Evolutionary conservation across 2,797 vertebrate species (phyloP).

Genomic region (Zenarchopterus dispar): DNA sequence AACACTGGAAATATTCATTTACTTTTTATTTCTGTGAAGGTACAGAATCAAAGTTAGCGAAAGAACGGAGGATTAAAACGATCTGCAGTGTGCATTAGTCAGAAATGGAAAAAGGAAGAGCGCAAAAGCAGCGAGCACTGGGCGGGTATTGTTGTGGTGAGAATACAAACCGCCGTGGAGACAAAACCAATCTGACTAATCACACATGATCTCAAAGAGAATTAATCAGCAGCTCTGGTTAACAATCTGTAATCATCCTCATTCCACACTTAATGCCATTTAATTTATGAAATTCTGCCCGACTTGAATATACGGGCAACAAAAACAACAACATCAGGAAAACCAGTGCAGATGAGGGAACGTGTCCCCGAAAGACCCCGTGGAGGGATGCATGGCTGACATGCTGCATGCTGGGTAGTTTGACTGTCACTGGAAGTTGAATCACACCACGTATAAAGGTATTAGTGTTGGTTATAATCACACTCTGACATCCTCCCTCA

Average conservation of each 20-base stretch:
- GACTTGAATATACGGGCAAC: conserved; percentile 10
- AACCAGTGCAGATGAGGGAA: conserved; percentile 1
- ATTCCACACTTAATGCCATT: conserved; percentile 39
- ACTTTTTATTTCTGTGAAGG: conserved; percentile 40
- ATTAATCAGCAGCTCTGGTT: conserved; percentile 67
- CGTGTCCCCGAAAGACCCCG: conserved; percentile 51
- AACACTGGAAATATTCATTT: conserved; percentile 40
- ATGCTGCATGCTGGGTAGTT: conserved; percentile 51
- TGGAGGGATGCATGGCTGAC: conserved; percentile 5
- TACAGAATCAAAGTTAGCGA: conserved; percentile 32
- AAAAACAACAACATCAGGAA: conserved; percentile 30
- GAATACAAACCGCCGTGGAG: conserved; percentile 62
- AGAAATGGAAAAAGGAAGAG: background rate
- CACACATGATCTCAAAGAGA: conserved; percentile 70
- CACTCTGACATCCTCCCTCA: conserved; percentile 17
- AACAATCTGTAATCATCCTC: conserved; percentile 59
- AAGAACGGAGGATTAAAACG: conserved; percentile 40
- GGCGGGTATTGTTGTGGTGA: conserved; percentile 56
- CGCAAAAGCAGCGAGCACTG: conserved; percentile 30
- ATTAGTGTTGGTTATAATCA: conserved; percentile 26
- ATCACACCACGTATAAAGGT: conserved; percentile 31
- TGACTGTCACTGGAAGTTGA: conserved; percentile 32
- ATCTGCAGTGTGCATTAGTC: conserved; percentile 31
- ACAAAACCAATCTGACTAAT: conserved; percentile 70
- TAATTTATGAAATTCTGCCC: conserved; percentile 39